phyloP scores from a whole-genome alignment of 2,888 invertebrate genomes.

The Abrostola triplasia region DNA sequence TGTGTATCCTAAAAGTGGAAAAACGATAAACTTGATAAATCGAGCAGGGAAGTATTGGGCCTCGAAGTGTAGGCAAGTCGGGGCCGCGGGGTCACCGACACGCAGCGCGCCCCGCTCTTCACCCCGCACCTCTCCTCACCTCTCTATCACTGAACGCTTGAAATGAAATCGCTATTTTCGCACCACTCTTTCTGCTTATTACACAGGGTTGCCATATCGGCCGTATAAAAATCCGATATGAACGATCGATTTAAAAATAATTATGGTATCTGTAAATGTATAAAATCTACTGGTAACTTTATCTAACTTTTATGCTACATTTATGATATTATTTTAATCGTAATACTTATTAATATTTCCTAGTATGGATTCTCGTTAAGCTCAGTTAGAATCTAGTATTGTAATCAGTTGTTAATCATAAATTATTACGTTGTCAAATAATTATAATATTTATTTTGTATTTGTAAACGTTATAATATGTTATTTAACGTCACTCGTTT shows the following conservation, averaged over 20 bases:
- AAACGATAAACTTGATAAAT: constrained; percentile 56
- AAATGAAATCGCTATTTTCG: constrained; percentile 59
- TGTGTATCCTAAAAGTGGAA: constrained; percentile 40
- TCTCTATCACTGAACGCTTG: constrained; percentile 63
- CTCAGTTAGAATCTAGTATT: too few relatives aligned
- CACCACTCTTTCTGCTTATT: constrained; percentile 47
- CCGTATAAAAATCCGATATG: neutral
- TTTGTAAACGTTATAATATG: too few relatives aligned
- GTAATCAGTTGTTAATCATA: too few relatives aligned
- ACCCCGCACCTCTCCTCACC: constrained; percentile 50
- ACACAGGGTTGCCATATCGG: constrained; percentile 15
- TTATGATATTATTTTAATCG: too few relatives aligned
- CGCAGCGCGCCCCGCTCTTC: constrained; percentile 64
- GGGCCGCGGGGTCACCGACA: constrained; percentile 86
- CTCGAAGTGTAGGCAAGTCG: constrained; percentile 72
- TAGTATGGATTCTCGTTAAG: too few relatives aligned
- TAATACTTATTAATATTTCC: too few relatives aligned
- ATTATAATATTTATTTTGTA: too few relatives aligned
- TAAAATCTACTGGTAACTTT: too few relatives aligned
- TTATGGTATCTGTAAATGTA: too few relatives aligned
- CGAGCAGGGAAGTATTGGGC: constrained; percentile 70
- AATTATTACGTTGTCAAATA: too few relatives aligned
- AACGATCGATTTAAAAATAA: too few relatives aligned
- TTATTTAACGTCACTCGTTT: neutral
- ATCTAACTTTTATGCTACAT: too few relatives aligned